Evolutionary conservation across 2,113 vertebrate genomes (phyloP), one percentile per base, ranked within the genome.

Genomic region (Eonycteris spelaea): DNA sequence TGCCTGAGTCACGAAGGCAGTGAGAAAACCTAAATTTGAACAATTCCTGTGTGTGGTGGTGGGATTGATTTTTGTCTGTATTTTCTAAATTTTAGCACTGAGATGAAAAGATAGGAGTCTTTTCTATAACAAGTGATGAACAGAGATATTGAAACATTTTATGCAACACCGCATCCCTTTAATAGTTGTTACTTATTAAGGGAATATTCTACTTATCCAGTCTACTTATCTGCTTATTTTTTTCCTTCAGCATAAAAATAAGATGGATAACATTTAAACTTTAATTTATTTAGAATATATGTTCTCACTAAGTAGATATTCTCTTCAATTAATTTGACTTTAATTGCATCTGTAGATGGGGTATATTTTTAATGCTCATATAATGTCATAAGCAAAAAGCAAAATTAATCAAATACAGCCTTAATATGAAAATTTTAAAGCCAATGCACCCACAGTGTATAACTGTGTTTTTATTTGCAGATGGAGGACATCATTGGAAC

Each of bases 401-500:
- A 77, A 87, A 90, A 48, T 82, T 16, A 75, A 53, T 87, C 40
- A 75, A 53, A 85, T 79, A 1, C 1, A 88, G 10, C 55, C 33
- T 38, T 51, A 67, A 10, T 35, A 70, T 75, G 45, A 83, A 71
- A 73, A 85, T 71, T 48, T 45, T 70, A 40, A 91, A 95, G 14
- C 40, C 77, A 12, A 63, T 84, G 6, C 11, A 40, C 18, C 16
- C 75, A 71, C 68, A 88, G 77, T 24, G 33, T 77, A 16, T 74
- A 95, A 92, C 89, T 97, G 3, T 96, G 63, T 55, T 94, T 95
- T 95, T 88, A 89, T 35, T 97, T 98, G 5, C 95, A 99, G 99
- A 99, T 99, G 98, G 99, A 99, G 70, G 99, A 99, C 95, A 99
- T 99, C 97, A 99, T 99, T 93, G 99, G 83, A 89, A 99, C 99